Evolutionary conservation across 2,888 invertebrate species (phyloP), one percentile per base, ranked within the genome.

Genomic region (Philereme vetulata): DNA sequence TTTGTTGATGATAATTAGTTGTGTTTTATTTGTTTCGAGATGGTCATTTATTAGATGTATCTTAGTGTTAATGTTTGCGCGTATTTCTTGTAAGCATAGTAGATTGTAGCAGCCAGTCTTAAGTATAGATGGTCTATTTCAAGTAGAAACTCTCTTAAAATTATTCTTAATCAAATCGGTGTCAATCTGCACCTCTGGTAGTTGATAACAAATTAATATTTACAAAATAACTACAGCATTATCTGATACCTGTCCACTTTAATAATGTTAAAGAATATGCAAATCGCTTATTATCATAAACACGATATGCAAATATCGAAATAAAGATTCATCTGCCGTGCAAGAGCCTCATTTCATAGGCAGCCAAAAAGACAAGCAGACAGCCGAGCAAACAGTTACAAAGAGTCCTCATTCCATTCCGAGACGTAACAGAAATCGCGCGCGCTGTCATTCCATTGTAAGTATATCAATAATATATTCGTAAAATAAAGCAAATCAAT

Each of bases 401-500:
- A 77, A 77, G 70, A 78, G 72, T 70, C 54, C 55, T 52, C 67
- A 64, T 67, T 66, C 62, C 65, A 54, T 75, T 72, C 68, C 54
- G 66, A 76, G 74, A 73, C 62, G 68, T 70, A 64, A 72, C 75
- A 80, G 78, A 75, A 73, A 72, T 76, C 76, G 77, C 76, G 73
- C 74, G 74, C 76, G 70, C 76, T 82, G 86, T 85, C 87, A 86
- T 77, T 77, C 70, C 85, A 87, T 87, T 88, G 90, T n/a, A n/a
- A n/a, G n/a, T 87, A 80, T 81, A 84, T 89, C 89, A 87, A 86
- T 87, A 84, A 87, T 82, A 77, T 79, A 78, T 81, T 79, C 83
- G 79, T 84, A 87, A 67, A 68, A 70, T 61, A 70, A 84, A 85
- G 77, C 82, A 82, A 85, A 84, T 83, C 79, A 79, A 76, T 76